These are phyloP conservation scores for Priapulus caudatus DNA, from an alignment of 2,888 invertebrate genomes.

Conservation along the genomic window DNA sequence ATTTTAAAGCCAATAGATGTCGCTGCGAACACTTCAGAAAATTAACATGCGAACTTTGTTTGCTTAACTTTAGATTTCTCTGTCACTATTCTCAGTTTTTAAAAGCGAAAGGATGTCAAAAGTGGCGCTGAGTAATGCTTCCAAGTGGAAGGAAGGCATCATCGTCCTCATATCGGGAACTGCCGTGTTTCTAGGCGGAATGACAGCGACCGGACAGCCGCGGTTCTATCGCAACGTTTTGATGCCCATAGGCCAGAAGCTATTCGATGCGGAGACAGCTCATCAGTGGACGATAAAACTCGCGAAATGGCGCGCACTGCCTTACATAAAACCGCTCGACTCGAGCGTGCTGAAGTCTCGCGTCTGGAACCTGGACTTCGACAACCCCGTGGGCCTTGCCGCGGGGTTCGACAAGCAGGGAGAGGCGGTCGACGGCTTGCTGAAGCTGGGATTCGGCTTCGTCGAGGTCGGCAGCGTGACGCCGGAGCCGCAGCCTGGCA, in stretches of 20 bases:
- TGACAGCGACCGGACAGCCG: constrained; percentile 34
- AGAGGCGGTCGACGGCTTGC: constrained; percentile 69
- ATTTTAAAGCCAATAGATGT: too few relatives aligned
- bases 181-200: constrained; percentile 27
- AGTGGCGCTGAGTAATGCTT: too few relatives aligned
- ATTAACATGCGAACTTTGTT: too few relatives aligned
- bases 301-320: constrained; percentile 33
- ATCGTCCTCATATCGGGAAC: constrained; percentile 31
- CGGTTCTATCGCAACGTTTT: constrained; percentile 34
- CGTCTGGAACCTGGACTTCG: constrained; percentile 46
- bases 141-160: constrained; percentile 30
- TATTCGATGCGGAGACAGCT: constrained; percentile 35
- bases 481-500: constrained; percentile 81
- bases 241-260: constrained; percentile 31
- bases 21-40: too few relatives aligned
- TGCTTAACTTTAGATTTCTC: too few relatives aligned
- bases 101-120: too few relatives aligned
- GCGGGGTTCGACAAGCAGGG: constrained; percentile 98
- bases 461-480: constrained; percentile 94
- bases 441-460: constrained; percentile 79
- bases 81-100: too few relatives aligned
- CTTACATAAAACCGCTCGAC: constrained; percentile 26
- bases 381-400: constrained; percentile 90
- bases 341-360: constrained; percentile 7
- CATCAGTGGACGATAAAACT: constrained; percentile 32